phyloP scores from a whole-genome alignment of 2,797 vertebrate genomes.

The Paedocypris micromegethes region DNA sequence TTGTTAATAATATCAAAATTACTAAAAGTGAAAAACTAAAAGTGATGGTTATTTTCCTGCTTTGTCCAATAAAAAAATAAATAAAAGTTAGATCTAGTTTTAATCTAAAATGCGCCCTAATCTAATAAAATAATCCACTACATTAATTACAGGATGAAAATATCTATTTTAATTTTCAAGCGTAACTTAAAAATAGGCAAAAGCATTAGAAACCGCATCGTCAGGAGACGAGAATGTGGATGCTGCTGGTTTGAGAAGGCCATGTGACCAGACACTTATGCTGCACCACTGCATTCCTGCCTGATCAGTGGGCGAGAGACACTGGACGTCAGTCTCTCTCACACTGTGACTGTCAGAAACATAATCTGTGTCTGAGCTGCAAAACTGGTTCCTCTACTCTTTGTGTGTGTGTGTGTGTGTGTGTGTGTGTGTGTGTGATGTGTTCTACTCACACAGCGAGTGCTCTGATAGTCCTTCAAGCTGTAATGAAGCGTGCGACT shows the following conservation, averaged over 20 bases:
- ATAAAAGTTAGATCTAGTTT: no score
- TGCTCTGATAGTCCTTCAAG: constrained; percentile 25
- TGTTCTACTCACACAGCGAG: constrained; percentile 28
- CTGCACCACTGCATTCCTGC: constrained; percentile 9
- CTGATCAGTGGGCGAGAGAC: neutral
- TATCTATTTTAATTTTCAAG: no score
- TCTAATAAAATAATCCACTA: no score
- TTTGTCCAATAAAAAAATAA: no score
- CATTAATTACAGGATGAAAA: no score
- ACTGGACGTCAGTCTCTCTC: neutral
- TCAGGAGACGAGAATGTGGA: neutral
- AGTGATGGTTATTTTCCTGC: no score
- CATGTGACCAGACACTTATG: neutral
- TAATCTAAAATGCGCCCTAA: no score
- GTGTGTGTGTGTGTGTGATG: neutral
- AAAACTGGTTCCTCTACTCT: constrained; percentile 55
- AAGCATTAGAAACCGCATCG: no score
- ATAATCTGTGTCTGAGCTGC: constrained; percentile 42
- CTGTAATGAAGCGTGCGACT: constrained; percentile 29
- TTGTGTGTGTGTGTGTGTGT: constrained; percentile 8
- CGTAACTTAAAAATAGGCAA: no score
- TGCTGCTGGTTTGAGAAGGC: neutral
- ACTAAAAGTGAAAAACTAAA: no score
- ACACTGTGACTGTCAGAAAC: constrained; percentile 27
- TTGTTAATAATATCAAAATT: no score